Percentiles rank a stretch among this genome's conserved stretches.
phyloP scores from a whole-genome alignment of 2,113 vertebrate genomes.

The Peromyscus leucopus region DNA sequence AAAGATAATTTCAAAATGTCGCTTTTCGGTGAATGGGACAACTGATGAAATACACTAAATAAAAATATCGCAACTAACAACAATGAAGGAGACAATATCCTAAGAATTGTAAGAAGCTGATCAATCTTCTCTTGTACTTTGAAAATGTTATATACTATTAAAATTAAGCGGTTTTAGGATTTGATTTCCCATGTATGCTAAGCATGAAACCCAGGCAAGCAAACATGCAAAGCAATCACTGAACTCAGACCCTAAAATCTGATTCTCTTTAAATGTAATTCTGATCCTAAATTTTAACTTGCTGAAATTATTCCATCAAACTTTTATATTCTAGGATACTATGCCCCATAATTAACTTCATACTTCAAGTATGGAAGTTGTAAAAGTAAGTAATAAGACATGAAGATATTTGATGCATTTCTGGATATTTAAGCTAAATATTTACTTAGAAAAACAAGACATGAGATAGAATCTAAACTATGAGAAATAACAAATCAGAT shows the following conservation, averaged over 20 bases:
- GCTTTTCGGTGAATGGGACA: not conserved
- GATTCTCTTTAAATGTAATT: conserved; percentile 7
- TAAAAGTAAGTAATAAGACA: not conserved
- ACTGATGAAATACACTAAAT: not conserved
- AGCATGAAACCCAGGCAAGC: not conserved
- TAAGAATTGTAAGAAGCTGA: not conserved
- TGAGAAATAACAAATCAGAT: not conserved
- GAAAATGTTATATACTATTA: not conserved
- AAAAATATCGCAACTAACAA: not conserved
- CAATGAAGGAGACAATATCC: not conserved
- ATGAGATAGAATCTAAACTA: not conserved
- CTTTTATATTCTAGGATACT: not conserved
- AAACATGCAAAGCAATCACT: not conserved
- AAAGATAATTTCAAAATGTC: not conserved
- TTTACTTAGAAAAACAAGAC: not conserved
- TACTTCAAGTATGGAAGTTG: not conserved
- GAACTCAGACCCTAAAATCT: not conserved
- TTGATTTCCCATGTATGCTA: not conserved
- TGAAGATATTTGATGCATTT: not conserved
- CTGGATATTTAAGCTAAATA: not conserved
- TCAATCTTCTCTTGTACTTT: not conserved
- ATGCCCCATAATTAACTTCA: not conserved
- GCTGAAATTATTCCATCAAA: not conserved
- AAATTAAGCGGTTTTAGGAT: not conserved
- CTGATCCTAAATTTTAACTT: not conserved